These are phyloP conservation scores for Cotesia typhae DNA, from an alignment of 1,140 invertebrate genomes.

Conservation along the genomic window DNA sequence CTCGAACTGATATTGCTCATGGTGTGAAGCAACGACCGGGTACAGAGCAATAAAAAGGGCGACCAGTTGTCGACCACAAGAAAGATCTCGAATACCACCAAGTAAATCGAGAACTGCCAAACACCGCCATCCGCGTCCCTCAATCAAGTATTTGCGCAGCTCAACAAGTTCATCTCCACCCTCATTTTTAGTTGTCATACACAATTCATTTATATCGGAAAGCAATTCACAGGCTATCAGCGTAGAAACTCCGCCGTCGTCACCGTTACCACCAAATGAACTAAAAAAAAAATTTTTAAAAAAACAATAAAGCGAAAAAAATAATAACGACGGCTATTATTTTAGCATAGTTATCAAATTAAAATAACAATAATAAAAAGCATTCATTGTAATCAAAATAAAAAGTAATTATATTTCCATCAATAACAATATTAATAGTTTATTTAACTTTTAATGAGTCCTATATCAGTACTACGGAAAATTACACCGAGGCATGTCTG, in stretches of 20 bases:
- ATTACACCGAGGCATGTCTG: not conserved
- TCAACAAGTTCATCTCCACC: slow-evolving; percentile 56
- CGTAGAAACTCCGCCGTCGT: slow-evolving; percentile 65
- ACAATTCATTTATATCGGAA: slow-evolving; percentile 70
- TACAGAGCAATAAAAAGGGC: slow-evolving; percentile 71
- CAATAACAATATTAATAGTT: too few species aligned
- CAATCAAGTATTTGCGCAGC: slow-evolving; percentile 68
- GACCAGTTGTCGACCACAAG: slow-evolving; percentile 70
- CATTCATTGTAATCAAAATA: too few species aligned
- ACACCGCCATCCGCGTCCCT: slow-evolving; percentile 71
- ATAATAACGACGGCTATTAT: too few species aligned
- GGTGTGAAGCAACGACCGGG: slow-evolving; percentile 57
- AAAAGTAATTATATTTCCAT: too few species aligned
- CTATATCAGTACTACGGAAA: slow-evolving; percentile 11
- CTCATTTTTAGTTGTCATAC: slow-evolving; percentile 56
- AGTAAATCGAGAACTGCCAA: slow-evolving; percentile 68
- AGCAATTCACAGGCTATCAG: slow-evolving; percentile 72
- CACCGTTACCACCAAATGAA: slow-evolving; percentile 51
- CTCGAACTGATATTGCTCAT: slow-evolving; percentile 18
- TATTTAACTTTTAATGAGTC: too few species aligned
- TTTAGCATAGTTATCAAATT: too few species aligned
- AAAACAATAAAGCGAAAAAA: slow-evolving; percentile 8
- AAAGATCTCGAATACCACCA: slow-evolving; percentile 67
- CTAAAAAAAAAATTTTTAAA: slow-evolving; percentile 42
- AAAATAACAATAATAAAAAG: too few species aligned